Base-by-base conservation (phyloP, 2,888 invertebrate species). In the Chrysomela aeneicollis region DNA sequence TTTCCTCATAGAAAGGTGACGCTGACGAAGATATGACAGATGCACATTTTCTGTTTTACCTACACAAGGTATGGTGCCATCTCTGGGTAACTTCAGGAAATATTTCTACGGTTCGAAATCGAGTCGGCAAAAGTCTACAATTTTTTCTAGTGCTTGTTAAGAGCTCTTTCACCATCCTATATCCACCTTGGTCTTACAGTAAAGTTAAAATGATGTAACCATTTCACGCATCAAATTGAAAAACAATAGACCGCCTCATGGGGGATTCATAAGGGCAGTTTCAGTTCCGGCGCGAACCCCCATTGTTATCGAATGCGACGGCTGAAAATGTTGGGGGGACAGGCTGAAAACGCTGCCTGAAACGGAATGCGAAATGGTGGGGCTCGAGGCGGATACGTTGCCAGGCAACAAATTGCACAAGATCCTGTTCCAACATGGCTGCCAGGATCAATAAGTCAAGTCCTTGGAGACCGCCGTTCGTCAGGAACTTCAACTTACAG, bases 401-500 rank as follows among this genome's bases (percentile, higher is more conserved):
- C 80, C 70, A 74, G 75, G 79, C 78, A 78, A 80, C 80, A 70
- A 65, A 72, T 71, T 71, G 69, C 74, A 71, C 75, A 74, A 75
- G 74, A 77, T 77, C 75, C 76, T 74, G 73, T 64, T 59, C 76
- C 72, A 77, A 75, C 71, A 79, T 79, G 79, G 81, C 80, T 73
- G 79, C 78, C 79, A 73, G 77, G 81, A 81, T 81, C 81, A 81
- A 81, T 81, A 81, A 81, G 81, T 80, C 80, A 81, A 79, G 79
- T 80, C 79, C 79, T 79, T 75, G 75, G 79, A 74, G 80, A 79
- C 22, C 57, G 46, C 22, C 57, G 57, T 26, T 26, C 5, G 26
- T 17, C 57, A 57, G 46, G 26, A 26, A 22, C 46, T 46, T 57
- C 30, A 19, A 46, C 46, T 26, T 57, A 57, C 57, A 42, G 55